Percentiles rank a stretch among this genome's conserved stretches.
Evolutionary conservation across 2,113 vertebrate genomes (phyloP).

Genomic region (Melanotaenia duboulayi): DNA sequence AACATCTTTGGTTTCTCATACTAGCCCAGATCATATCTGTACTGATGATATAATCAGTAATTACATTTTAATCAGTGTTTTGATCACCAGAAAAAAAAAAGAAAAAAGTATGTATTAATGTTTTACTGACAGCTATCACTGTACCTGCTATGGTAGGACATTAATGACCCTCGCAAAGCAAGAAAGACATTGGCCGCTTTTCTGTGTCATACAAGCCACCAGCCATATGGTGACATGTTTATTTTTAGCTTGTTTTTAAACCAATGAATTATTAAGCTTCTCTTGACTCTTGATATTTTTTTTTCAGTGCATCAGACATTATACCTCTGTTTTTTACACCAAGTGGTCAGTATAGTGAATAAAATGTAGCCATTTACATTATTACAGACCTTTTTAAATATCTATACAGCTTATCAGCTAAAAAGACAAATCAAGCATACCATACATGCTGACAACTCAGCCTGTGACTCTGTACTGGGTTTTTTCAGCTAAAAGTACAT

Average conservation of each 20-base stretch:
- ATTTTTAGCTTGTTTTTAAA: background rate
- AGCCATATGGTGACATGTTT: background rate
- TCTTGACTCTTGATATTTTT: background rate
- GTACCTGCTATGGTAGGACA: background rate
- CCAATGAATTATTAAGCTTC: conserved; percentile 5
- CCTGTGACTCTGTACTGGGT: background rate
- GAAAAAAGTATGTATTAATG: background rate
- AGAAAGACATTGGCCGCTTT: background rate
- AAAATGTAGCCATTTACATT: no score
- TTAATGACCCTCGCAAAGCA: background rate
- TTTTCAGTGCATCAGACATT: background rate
- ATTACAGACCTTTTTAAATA: background rate
- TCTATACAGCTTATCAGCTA: no score
- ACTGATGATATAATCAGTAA: no score
- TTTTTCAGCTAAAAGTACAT: background rate
- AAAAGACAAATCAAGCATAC: background rate
- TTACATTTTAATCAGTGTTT: no score
- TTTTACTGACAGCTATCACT: background rate
- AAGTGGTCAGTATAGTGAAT: no score
- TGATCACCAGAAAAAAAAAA: no score
- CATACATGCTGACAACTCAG: background rate
- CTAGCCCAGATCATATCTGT: no score
- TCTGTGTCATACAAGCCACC: background rate
- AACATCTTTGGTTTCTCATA: no score
- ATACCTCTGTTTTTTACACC: no score